phyloP scores from a whole-genome alignment of 1,140 invertebrate genomes.

The Dendrolimus kikuchii region DNA sequence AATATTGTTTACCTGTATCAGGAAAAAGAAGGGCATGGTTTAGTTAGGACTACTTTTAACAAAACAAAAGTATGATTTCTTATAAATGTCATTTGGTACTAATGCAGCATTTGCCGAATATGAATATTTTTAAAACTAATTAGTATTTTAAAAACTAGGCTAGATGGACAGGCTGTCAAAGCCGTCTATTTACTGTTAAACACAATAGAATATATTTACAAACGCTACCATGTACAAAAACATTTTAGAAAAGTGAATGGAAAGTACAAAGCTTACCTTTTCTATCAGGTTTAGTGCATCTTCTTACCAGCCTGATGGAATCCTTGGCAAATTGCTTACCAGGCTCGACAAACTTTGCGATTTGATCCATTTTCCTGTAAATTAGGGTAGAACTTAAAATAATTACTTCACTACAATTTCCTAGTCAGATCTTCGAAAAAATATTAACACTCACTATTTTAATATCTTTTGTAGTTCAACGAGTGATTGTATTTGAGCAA shows the following conservation, averaged over 20 bases:
- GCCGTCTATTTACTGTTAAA: slow-evolving; percentile 4
- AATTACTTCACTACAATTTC: no score
- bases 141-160: not conserved
- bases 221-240: no score
- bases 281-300: slow-evolving; percentile 99
- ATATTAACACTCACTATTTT: no score
- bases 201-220: not conserved
- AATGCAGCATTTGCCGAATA: no score
- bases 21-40: no score
- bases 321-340: slow-evolving; percentile 97
- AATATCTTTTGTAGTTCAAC: no score
- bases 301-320: slow-evolving; percentile 96
- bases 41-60: no score
- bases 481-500: not conserved
- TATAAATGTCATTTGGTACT: no score
- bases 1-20: no score
- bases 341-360: slow-evolving; percentile 95
- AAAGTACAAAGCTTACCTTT: slow-evolving; percentile 81
- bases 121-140: not conserved
- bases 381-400: slow-evolving; percentile 6
- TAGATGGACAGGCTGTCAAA: slow-evolving; percentile 6
- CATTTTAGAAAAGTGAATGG: no score
- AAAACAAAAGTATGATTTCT: no score
- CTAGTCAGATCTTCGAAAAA: no score
- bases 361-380: slow-evolving; percentile 93